phyloP scores from a whole-genome alignment of 2,113 vertebrate genomes.

The Hippoglossus stenolepis region DNA sequence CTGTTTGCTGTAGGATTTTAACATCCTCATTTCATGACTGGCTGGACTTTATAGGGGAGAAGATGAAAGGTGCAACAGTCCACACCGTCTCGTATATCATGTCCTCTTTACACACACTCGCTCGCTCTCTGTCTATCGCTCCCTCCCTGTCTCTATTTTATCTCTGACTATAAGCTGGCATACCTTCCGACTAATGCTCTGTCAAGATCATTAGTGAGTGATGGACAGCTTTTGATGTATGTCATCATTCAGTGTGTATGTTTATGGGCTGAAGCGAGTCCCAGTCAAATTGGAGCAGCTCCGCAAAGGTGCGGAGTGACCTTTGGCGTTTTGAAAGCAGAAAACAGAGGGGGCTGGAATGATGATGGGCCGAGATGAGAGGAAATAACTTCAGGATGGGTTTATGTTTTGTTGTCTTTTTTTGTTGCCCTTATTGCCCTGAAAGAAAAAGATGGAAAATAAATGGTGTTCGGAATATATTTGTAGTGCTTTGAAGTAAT shows the following conservation, averaged over 20 bases:
- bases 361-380: slow-evolving; percentile 70
- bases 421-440: slow-evolving; percentile 44
- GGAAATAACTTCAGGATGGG: slow-evolving; percentile 49
- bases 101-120: slow-evolving; percentile 55
- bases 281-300: slow-evolving; percentile 49
- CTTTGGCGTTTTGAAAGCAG: slow-evolving; percentile 69
- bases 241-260: slow-evolving; percentile 54
- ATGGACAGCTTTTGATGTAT: slow-evolving; percentile 70
- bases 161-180: slow-evolving; percentile 54
- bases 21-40: slow-evolving; percentile 83
- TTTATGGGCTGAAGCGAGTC: slow-evolving; percentile 48
- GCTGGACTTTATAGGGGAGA: slow-evolving; percentile 80
- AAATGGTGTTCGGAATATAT: slow-evolving; percentile 43
- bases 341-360: slow-evolving; percentile 48
- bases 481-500: slow-evolving; percentile 70
- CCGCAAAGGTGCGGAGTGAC: slow-evolving; percentile 46
- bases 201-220: slow-evolving; percentile 66
- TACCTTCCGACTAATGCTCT: slow-evolving; percentile 58
- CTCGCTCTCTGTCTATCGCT: slow-evolving; percentile 43
- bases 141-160: slow-evolving; percentile 51
- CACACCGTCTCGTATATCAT: slow-evolving; percentile 75
- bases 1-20: slow-evolving; percentile 78
- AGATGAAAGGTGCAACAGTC: slow-evolving; percentile 80
- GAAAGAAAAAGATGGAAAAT: slow-evolving; percentile 40
- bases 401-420: slow-evolving; percentile 32